A percentile compares a stretch with the other conserved stretches of the same genome.
Conservation (phyloP, 2,797 vertebrate species). For the Lagocephalus sceleratus region DNA sequence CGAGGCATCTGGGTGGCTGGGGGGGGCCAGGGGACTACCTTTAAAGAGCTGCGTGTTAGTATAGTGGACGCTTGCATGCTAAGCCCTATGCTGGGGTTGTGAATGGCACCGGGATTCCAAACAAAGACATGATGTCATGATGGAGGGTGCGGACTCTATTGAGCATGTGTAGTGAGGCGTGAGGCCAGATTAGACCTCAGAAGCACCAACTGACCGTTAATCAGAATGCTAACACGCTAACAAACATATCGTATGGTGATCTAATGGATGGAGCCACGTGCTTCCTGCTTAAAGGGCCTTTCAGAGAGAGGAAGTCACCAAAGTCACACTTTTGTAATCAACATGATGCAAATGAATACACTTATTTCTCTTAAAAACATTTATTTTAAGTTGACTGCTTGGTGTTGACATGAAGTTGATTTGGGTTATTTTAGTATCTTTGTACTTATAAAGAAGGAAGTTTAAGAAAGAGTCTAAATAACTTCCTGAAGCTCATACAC, state of each 20-base stretch:
- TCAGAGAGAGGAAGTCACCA: conserved; percentile 54
- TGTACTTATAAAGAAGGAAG: no score
- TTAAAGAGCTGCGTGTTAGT: conserved; percentile 74
- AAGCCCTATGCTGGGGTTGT: conserved; percentile 72
- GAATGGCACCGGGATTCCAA: conserved; percentile 86
- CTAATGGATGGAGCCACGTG: conserved; percentile 71
- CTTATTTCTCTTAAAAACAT: conserved; percentile 36
- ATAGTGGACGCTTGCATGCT: conserved; percentile 72
- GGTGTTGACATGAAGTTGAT: no score
- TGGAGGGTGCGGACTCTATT: conserved; percentile 82
- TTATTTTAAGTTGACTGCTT: conserved; percentile 3
- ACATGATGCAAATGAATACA: conserved; percentile 22
- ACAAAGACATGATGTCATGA: conserved; percentile 92
- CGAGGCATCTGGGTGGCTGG: conserved; percentile 51
- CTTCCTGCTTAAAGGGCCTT: conserved; percentile 68
- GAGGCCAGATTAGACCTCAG: conserved; percentile 82
- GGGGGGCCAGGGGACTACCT: conserved; percentile 64
- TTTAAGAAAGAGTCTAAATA: no score
- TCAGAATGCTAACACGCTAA: conserved; percentile 80
- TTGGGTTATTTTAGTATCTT: no score
- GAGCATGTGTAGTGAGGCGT: conserved; percentile 85
- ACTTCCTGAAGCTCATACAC: no score
- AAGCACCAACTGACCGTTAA: conserved; percentile 78
- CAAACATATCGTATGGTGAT: conserved; percentile 87
- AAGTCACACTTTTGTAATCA: conserved; percentile 40